A percentile compares a stretch with the other conserved stretches of the same genome.
These are phyloP conservation scores for Caenorhabditis latens DNA, from an alignment of 1,140 invertebrate genomes.

Conservation along the genomic window DNA sequence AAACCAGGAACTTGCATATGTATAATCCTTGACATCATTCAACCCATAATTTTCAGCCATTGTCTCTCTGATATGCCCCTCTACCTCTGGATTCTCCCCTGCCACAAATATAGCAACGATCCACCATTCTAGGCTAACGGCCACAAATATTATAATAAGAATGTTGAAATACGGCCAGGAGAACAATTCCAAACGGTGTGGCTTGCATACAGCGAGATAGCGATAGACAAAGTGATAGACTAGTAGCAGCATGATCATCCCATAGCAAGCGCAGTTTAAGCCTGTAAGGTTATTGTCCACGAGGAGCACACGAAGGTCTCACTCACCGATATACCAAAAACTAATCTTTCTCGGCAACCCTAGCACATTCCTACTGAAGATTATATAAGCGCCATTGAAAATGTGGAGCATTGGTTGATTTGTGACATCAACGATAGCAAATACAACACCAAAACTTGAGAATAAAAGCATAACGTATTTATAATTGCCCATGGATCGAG, in stretches of 20 bases:
- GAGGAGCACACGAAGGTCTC: background rate
- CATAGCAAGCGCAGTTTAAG: background rate
- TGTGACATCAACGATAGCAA: background rate
- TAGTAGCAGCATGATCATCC: conserved; percentile 9
- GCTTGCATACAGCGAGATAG: background rate
- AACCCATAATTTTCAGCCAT: background rate
- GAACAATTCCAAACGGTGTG: background rate
- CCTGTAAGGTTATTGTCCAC: background rate
- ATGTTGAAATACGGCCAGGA: background rate
- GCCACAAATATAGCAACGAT: background rate
- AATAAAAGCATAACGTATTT: background rate
- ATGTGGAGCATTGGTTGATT: conserved; percentile 16
- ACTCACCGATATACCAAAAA: conserved; percentile 22
- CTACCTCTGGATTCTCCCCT: background rate
- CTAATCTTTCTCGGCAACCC: background rate
- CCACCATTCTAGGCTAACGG: background rate
- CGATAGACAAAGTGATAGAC: conserved; percentile 18
- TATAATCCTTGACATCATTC: background rate
- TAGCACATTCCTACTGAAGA: background rate
- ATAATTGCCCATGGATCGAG: background rate
- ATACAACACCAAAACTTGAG: background rate
- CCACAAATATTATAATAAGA: background rate
- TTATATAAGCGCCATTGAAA: conserved; percentile 10
- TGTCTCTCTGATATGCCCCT: background rate
- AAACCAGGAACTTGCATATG: background rate